A percentile compares a stretch with the other conserved stretches of the same genome.
These are phyloP conservation scores for Theropithecus gelada DNA, from an alignment of 2,113 vertebrate species.

Conservation along the genomic window DNA sequence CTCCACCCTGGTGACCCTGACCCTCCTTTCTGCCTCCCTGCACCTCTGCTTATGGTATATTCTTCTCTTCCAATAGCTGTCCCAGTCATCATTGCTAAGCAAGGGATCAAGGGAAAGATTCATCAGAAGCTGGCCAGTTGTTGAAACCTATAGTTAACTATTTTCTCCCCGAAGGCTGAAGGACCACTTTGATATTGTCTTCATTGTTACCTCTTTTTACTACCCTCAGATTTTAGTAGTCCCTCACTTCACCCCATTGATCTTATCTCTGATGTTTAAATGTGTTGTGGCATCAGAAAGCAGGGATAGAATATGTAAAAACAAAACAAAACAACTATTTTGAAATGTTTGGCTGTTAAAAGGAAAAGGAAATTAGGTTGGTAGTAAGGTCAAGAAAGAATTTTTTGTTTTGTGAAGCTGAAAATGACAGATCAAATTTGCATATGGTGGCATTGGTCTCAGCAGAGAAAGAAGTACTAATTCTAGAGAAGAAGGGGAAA, in stretches of 20 bases:
- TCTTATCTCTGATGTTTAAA: neutral
- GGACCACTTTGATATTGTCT: too few species aligned
- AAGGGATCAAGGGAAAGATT: neutral
- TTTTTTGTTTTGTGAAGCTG: neutral
- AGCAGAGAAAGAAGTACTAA: neutral
- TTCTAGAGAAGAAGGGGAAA: neutral
- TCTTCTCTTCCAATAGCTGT: neutral
- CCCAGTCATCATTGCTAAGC: neutral
- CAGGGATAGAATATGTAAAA: neutral
- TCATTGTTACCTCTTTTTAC: neutral
- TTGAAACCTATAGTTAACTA: neutral
- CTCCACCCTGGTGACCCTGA: neutral
- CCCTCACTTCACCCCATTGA: neutral
- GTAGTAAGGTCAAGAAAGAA: neutral
- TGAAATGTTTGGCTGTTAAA: neutral
- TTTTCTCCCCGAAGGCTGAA: neutral
- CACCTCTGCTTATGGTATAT: neutral
- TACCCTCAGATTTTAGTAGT: neutral
- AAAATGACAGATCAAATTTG: neutral
- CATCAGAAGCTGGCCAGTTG: neutral
- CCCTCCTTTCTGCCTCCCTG: neutral
- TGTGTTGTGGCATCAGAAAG: neutral
- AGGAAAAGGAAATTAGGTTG: neutral
- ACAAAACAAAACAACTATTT: neutral
- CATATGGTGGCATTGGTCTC: neutral